A percentile compares a stretch with the other conserved stretches of the same genome.
Evolutionary conservation across 2,113 vertebrate species (phyloP).

Genomic region (Centropristis striata): DNA sequence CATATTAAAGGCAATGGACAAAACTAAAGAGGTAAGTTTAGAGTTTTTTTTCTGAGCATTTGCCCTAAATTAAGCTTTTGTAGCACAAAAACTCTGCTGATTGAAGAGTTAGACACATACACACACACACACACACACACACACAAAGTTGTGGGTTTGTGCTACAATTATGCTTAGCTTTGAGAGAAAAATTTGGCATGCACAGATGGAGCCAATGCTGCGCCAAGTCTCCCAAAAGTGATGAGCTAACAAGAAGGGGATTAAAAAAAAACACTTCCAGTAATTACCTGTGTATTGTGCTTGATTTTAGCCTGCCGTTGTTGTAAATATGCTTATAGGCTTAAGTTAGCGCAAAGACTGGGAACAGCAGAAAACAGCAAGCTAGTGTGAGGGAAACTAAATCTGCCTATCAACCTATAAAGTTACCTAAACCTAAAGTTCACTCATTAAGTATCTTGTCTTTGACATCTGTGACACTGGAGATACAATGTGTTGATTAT

Average conservation of each 20-base stretch:
- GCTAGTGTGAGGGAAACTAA: too few relatives aligned
- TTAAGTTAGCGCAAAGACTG: too few relatives aligned
- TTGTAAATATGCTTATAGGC: not conserved
- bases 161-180: constrained; percentile 15
- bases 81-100: not conserved
- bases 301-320: not conserved
- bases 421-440: not conserved
- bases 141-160: not conserved
- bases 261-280: not conserved
- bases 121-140: not conserved
- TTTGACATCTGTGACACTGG: not conserved
- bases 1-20: constrained; percentile 95
- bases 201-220: constrained; percentile 38
- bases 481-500: not conserved
- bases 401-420: not conserved
- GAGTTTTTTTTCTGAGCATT: not conserved
- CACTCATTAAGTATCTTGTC: not conserved
- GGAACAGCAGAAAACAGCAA: not conserved
- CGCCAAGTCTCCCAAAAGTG: constrained; percentile 31
- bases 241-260: constrained; percentile 41
- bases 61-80: not conserved
- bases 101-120: not conserved
- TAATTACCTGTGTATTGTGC: not conserved
- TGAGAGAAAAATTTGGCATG: constrained; percentile 13
- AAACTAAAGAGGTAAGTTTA: constrained; percentile 93